A percentile compares a stretch with the other conserved stretches of the same genome.
Conservation (phyloP, 2,113 vertebrate genomes). For the Ivindomyrus marchei region DNA sequence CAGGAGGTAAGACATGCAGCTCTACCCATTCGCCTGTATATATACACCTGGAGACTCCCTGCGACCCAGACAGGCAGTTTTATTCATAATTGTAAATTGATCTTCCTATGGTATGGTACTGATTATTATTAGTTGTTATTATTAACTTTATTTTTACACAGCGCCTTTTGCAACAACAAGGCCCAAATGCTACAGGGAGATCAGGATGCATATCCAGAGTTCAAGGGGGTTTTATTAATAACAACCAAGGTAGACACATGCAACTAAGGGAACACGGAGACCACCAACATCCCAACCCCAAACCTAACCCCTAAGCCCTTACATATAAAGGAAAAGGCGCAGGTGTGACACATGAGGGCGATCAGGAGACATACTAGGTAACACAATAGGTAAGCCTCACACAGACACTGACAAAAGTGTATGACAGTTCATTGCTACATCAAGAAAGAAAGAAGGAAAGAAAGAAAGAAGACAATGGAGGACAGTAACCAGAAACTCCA, state of each 20-base stretch:
- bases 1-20: conserved; percentile 18
- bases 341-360: background rate
- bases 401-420: background rate
- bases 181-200: background rate
- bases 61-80: background rate
- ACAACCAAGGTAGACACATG: background rate
- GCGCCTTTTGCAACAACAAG: background rate
- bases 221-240: background rate
- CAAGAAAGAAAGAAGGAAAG: background rate
- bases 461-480: background rate
- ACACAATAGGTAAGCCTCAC: background rate
- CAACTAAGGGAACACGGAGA: background rate
- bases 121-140: background rate
- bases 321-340: background rate
- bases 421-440: background rate
- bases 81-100: background rate
- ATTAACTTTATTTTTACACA: background rate
- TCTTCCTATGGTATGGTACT: background rate
- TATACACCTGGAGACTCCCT: background rate
- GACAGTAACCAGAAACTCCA: background rate
- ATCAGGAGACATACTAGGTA: background rate
- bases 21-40: conserved; percentile 22
- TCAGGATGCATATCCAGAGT: background rate
- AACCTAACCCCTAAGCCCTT: background rate
- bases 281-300: background rate